Base-by-base conservation (phyloP, 2,888 invertebrate species). In the Scrobipalpa atriplicella region DNA sequence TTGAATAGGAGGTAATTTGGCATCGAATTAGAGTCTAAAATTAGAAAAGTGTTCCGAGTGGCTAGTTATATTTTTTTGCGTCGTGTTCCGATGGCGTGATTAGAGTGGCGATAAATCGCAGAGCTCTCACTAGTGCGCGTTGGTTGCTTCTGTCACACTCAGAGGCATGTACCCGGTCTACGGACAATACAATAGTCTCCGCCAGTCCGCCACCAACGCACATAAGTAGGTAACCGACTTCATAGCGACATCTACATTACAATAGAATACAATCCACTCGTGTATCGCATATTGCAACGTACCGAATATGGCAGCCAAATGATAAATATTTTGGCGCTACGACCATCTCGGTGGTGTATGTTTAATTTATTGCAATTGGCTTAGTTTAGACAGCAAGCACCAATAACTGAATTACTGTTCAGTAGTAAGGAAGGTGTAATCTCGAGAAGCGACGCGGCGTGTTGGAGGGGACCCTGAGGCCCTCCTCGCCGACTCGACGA, bases 21-120 rank as follows among this genome's bases (percentile, higher is more conserved):
- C 85, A 85, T 74, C 72, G 72, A 74, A 76, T 80, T 73, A 78
- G 75, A 75, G 71, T 83, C 81, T 84, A 83, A 81, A 78, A 79
- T 81, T 83, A 85, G 82, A 81, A 75, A 79, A 79, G 72, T 75
- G 72, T 81, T 73, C 56, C 60, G 67, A 29, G 64, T 67, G 64
- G 72, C 71, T 76, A 72, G 73, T 73, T 80, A 72, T 76, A 77
- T 29, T 56, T 21, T 79, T 83, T 78, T 81, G 79, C 79, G 75
- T 74, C 77, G 78, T 75, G 11, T 47, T 47, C 6, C 74, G 77
- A 79, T 78, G 75, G 73, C 74, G 78, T 72, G 72, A 79, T 80
- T 75, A 78, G 70, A 74, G 70, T 72, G 70, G 75, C 73, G 73
- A 80, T 81, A 80, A 78, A 80, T 78, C 69, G 72, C 60, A 47